These are phyloP conservation scores for Anguilla megastoma DNA, from an alignment of 2,797 vertebrate genomes.

Conservation along the genomic window DNA sequence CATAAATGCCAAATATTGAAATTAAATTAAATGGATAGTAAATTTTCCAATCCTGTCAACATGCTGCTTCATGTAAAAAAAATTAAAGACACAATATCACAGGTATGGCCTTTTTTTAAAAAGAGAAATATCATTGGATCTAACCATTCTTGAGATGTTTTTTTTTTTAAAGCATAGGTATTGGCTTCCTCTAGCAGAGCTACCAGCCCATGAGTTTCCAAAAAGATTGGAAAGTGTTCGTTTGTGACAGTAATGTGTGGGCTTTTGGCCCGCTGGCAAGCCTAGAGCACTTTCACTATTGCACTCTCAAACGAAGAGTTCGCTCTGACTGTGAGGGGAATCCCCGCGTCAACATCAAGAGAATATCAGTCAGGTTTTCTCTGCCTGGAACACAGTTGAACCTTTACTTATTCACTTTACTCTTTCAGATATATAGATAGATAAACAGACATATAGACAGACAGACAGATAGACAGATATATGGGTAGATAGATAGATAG, in stretches of 20 bases:
- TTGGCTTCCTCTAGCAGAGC: not conserved
- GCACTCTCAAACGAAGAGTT: slow-evolving; percentile 26
- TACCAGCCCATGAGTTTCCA: slow-evolving; percentile 31
- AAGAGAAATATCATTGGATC: not conserved
- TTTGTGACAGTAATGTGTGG: slow-evolving; percentile 45
- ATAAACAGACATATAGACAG: not conserved
- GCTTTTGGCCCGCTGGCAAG: slow-evolving; percentile 23
- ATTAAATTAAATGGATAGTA: not conserved
- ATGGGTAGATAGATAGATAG: no score
- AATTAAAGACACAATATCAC: not conserved
- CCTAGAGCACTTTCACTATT: slow-evolving; percentile 41
- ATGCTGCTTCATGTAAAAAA: not conserved
- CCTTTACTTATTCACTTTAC: not conserved
- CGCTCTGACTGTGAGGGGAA: slow-evolving; percentile 30
- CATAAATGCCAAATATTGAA: not conserved
- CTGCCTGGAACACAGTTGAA: not conserved
- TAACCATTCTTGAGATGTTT: not conserved
- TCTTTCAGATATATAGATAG: not conserved
- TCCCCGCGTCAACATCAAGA: slow-evolving; percentile 28
- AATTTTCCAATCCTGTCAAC: not conserved
- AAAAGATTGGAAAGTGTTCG: slow-evolving; percentile 45
- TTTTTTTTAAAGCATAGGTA: not conserved
- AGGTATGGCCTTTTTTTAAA: not conserved
- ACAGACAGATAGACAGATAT: not conserved
- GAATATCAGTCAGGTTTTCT: slow-evolving; percentile 35